Base-by-base conservation (phyloP, 2,113 vertebrate genomes). In the Sylvilagus bachmani region DNA sequence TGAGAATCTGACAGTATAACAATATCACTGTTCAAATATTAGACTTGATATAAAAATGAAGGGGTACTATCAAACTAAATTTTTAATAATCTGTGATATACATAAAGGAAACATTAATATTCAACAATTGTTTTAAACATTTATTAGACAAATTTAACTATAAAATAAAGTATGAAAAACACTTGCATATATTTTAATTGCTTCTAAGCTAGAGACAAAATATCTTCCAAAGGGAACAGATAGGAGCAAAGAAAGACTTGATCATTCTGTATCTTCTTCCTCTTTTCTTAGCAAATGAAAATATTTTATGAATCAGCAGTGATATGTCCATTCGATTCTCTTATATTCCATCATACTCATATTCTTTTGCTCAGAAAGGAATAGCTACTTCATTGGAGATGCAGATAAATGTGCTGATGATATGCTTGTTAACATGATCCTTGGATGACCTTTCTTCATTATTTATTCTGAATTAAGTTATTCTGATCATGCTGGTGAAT, bases 41-140 rank as follows among this genome's bases (percentile, higher is more conserved):
- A 98, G 95, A 96, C 92, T 93, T 96, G 94, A 96, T 96, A 92
- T 61, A 96, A 96, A 97, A 97, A 96, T 97, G 84, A 97, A 96
- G 88, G 96, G 79, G 70, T 86, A 92, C 86, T 95, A 79, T 93
- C 90, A 94, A 94, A 44, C 7, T 44, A 44, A 44, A 44, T 44
- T 86, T 81, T 51, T 64, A 90, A 83, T 92, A 13, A 61, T 31
- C 70, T 77, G 38, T 64, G 31, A 90, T 88, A 64, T 74, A 75
- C 22, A 62, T 87, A 66, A 95, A 51, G 49, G 22, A 82, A 94
- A 90, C 78, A 89, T 82, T 69, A 92, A 77, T 44, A 44, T 44
- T 44, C 44, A 44, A 44, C 44, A 44, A 44, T 44, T 44, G 44
- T 44, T 44, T 44, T 44, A 44, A 44, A 44, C 6, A 44, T 44